Conservation (phyloP, 1,140 invertebrate genomes). For the Mactra quadrangularis region DNA sequence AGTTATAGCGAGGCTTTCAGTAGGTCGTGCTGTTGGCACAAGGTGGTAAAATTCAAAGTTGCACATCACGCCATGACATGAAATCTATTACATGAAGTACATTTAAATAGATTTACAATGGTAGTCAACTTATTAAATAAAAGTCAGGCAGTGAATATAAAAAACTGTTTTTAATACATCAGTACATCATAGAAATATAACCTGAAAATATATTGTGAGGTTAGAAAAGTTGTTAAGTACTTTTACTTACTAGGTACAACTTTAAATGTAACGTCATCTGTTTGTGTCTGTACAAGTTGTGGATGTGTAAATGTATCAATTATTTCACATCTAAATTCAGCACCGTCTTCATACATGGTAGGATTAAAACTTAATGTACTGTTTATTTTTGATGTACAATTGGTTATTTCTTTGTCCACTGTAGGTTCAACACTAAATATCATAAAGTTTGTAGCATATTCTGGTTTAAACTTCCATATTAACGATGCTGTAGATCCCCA, state of each 20-base stretch:
- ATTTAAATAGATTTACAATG: no score
- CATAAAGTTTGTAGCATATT: constrained; percentile 22
- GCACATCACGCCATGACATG: no score
- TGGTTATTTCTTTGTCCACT: background rate
- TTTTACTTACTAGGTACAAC: constrained; percentile 44
- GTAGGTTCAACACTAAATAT: constrained; percentile 38
- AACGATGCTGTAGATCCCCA: constrained; percentile 18
- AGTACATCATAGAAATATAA: no score
- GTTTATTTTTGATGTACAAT: constrained; percentile 41
- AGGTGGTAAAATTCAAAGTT: no score
- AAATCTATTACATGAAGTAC: no score
- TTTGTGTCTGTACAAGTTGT: constrained; percentile 24
- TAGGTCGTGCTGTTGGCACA: no score
- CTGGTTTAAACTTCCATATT: constrained; percentile 53
- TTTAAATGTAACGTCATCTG: constrained; percentile 33
- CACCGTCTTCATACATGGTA: constrained; percentile 43
- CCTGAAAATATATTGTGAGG: no score
- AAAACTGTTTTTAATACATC: no score
- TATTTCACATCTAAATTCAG: constrained; percentile 51
- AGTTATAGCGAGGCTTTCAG: no score
- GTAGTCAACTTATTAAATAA: no score
- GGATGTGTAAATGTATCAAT: background rate
- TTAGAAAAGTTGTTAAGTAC: no score
- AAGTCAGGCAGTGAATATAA: no score
- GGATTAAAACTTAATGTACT: constrained; percentile 51